Evolutionary conservation across 2,113 vertebrate species (phyloP).

Genomic region (Pica pica): DNA sequence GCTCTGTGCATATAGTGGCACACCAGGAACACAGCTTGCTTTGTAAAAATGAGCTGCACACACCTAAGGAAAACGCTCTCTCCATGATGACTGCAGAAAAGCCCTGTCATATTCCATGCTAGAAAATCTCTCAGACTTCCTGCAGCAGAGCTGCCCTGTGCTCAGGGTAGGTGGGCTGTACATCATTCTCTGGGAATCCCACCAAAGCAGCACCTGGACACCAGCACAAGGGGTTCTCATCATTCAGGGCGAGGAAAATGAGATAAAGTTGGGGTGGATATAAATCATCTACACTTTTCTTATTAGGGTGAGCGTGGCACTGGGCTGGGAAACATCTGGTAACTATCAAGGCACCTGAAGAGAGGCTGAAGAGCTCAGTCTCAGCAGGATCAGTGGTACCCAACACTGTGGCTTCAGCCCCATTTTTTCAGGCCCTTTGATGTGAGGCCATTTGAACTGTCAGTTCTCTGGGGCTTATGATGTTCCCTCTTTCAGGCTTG

Average conservation of each 20-base stretch:
- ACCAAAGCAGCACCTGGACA: neutral
- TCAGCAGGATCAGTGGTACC: neutral
- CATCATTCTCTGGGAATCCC: neutral
- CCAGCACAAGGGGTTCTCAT: neutral
- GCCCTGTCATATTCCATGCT: accelerated
- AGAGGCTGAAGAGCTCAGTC: neutral
- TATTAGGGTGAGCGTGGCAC: accelerated
- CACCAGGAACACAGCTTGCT: neutral
- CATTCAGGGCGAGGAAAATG: neutral
- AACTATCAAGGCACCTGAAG: neutral
- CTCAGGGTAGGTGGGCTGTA: neutral
- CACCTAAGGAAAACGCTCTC: neutral
- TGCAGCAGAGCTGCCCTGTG: neutral
- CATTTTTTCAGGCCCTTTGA: neutral
- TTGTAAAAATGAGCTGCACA: neutral
- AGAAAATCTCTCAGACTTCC: neutral
- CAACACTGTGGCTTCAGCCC: neutral
- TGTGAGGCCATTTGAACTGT: neutral
- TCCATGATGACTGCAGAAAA: neutral
- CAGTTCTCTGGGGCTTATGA: neutral
- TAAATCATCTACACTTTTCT: neutral
- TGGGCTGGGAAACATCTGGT: neutral
- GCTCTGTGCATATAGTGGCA: neutral
- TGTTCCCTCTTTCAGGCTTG: neutral
- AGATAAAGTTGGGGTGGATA: neutral